Base-by-base conservation (phyloP, 1,140 invertebrate genomes). In the Drosophila mauritiana region DNA sequence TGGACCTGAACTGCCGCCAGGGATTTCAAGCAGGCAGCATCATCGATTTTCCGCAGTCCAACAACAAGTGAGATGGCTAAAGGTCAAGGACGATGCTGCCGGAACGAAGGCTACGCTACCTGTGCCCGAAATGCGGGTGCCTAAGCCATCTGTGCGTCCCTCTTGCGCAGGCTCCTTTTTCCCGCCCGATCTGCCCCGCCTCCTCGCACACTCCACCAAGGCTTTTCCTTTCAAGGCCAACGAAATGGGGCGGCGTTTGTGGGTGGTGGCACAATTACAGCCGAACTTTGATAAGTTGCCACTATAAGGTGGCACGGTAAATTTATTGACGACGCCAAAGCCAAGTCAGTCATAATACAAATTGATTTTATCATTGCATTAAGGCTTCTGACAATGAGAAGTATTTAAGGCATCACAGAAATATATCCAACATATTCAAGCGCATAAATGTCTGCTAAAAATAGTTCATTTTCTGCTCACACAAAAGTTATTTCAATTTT, bases 221-320 rank as follows among this genome's bases (percentile, higher is more conserved):
- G 79, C 55, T 89, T 86, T 86, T 79, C 75, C 39, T 65, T 86
- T 83, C 83, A 86, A 86, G 83, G 83, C 64, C 83, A 75, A 42
- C 58, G 45, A 82, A 82, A 62, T 39, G 58, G 70, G 69, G 59
- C 62, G 45, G 61, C 51, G 34, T 48, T 39, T 22, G 20, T 46
- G 31, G 31, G 17, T 36, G 53, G 10, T 27, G 49, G 34, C 62
- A 11, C 15, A 25, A 65, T 40, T 45, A 31, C 11, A 70, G 53
- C 31, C 48, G n/a, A 69, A 56, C 67, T 56, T 48, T 69, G 40
- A 37, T 11, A 55, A 20, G 13, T 31, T 25, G 22, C 3, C 27
- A 20, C 22, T 40, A 40, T 17, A 20, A 39, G 51, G 27, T 55
- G 42, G 3, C 42, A 20, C 17, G 57, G 57, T 22, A 27, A 56